Percentiles rank a stretch among this genome's conserved stretches.
Conservation (phyloP, 2,113 vertebrate genomes). For the Mesocricetus auratus region DNA sequence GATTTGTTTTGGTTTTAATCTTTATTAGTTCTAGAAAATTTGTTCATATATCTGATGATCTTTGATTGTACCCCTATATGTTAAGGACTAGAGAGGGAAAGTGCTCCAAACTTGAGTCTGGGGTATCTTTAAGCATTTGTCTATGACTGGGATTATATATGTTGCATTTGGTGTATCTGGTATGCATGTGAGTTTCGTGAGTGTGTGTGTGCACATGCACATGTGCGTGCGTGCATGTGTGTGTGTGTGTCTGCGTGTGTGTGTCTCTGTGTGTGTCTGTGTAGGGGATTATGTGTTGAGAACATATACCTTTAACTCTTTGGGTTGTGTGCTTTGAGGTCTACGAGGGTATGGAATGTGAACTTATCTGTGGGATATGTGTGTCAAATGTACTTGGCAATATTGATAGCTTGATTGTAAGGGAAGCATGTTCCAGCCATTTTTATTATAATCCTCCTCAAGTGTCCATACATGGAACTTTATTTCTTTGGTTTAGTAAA, state of each 20-base stretch:
- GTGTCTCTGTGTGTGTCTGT: background rate
- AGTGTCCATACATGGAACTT: background rate
- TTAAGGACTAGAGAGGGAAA: background rate
- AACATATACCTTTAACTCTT: background rate
- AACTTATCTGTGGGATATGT: background rate
- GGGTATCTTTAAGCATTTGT: background rate
- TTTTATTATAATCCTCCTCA: background rate
- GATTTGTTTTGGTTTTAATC: background rate
- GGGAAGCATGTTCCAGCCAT: background rate
- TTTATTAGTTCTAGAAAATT: slow-evolving; percentile 6
- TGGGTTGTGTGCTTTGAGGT: background rate
- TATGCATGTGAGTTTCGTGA: too few relatives aligned
- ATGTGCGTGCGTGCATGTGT: background rate
- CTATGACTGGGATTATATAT: background rate
- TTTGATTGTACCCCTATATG: background rate
- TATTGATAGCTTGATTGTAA: background rate
- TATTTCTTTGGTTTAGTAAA: background rate
- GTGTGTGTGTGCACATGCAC: background rate
- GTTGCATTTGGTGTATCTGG: background rate
- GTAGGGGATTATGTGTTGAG: background rate
- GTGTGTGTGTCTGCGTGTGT: background rate
- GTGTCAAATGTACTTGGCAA: background rate
- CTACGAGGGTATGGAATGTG: background rate
- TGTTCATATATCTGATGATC: background rate
- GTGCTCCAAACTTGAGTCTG: background rate